Base-by-base conservation (phyloP, 2,113 vertebrate genomes). In the Chitala chitala region DNA sequence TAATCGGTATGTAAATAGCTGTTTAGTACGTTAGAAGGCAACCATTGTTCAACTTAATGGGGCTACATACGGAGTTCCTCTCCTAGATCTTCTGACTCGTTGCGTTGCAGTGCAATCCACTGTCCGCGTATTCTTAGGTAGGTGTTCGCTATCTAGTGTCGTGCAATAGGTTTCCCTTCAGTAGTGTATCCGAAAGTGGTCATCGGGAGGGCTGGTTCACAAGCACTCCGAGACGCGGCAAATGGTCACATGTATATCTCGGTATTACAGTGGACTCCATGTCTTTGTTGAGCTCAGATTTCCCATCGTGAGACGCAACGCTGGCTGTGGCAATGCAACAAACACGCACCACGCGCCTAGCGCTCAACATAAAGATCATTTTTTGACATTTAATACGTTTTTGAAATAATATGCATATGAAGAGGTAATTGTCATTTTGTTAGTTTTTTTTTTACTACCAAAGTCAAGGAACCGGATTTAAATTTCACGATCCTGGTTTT, bases 211-310 rank as follows among this genome's bases (percentile, higher is more conserved):
- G 38, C 48, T 40, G 26, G 48, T 53, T 33, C 20, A 74, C 59
- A 5, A 48, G 61, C 61, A 20, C 59, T 51, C n/a, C 31, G 10
- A 65, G 72, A 74, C 72, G 72, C 59, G 72, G 61, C 72, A 74
- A 65, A 74, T 36, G 59, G 72, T 64, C 72, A 53, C 46, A 74
- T 48, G 55, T 24, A 59, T 72, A 59, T 55, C 69, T 56, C 5
- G 33, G 12, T 56, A 22, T 71, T 38, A 71, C 33, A 26, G 29
- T 38, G 51, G 58, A 73, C 59, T 66, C 46, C 59, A 40, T 66
- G 59, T 64, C 72, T 74, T 74, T 74, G 72, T 74, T 66, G 29
- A 53, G 70, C 22, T 74, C 72, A 29, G 58, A 74, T 74, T 74
- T 65, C 48, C 61, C 26, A 66, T 65, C 72, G 48, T 58, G 17